Percentiles rank a stretch among this genome's conserved stretches.
These are phyloP conservation scores for Allobates femoralis DNA, from an alignment of 2,797 vertebrate genomes.

Conservation along the genomic window DNA sequence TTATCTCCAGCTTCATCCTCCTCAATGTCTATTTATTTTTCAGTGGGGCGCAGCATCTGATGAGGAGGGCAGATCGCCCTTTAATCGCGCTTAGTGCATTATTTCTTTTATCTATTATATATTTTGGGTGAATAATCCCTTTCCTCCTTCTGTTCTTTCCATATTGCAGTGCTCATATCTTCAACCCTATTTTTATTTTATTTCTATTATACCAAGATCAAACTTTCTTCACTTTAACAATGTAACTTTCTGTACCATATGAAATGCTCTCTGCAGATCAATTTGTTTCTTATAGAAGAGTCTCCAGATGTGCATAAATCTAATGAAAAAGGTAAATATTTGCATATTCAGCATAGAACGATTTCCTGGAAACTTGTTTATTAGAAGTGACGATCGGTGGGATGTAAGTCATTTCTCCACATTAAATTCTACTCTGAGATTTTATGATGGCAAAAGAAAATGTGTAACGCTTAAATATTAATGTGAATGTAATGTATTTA, in stretches of 20 bases:
- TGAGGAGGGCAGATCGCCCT: too few relatives aligned
- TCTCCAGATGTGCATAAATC: background rate
- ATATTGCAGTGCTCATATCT: too few relatives aligned
- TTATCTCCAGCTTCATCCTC: too few relatives aligned
- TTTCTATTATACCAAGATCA: too few relatives aligned
- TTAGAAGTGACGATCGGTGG: background rate
- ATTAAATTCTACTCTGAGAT: background rate
- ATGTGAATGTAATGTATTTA: slow-evolving; percentile 3
- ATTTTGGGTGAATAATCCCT: too few relatives aligned
- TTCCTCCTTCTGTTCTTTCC: too few relatives aligned
- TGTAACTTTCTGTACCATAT: background rate
- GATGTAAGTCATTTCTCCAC: slow-evolving; percentile 11
- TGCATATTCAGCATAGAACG: slow-evolving; percentile 6
- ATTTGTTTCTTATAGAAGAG: slow-evolving; percentile 21
- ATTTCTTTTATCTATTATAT: too few relatives aligned
- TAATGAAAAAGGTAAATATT: slow-evolving; percentile 38
- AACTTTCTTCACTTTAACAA: too few relatives aligned
- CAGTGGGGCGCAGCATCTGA: too few relatives aligned
- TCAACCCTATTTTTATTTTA: too few relatives aligned
- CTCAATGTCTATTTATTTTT: too few relatives aligned
- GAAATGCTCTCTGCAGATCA: background rate
- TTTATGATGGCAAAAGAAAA: background rate
- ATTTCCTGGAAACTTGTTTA: slow-evolving; percentile 13
- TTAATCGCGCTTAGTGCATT: too few relatives aligned
- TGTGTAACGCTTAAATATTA: background rate